These are phyloP conservation scores for Megatriorchis doriae DNA, from an alignment of 2,113 vertebrate genomes.

Conservation along the genomic window DNA sequence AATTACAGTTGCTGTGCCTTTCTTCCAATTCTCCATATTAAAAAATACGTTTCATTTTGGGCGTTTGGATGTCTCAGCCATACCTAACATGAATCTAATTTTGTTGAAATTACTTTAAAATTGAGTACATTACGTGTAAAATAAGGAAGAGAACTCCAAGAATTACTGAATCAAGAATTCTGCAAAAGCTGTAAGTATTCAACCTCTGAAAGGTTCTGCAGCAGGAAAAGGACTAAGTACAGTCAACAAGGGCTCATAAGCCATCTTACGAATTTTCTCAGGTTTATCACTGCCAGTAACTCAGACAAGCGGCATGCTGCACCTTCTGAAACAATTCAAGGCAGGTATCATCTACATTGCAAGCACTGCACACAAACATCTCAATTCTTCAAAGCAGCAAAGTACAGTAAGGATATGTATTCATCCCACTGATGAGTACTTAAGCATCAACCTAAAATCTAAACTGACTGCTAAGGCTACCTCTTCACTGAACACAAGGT, in stretches of 20 bases:
- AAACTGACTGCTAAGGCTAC: not conserved
- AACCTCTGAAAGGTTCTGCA: not conserved
- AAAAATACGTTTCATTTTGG: not conserved
- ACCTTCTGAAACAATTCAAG: not conserved
- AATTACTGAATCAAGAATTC: not conserved
- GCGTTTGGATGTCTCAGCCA: not conserved
- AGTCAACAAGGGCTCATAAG: not conserved
- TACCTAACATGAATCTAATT: not conserved
- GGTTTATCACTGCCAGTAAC: not conserved
- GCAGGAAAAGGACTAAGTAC: not conserved
- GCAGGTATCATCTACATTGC: not conserved
- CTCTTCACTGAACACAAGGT: not conserved
- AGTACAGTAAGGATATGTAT: not conserved
- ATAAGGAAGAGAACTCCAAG: not conserved
- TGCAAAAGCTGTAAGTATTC: not conserved
- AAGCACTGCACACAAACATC: not conserved
- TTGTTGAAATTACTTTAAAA: not conserved
- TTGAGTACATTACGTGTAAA: not conserved
- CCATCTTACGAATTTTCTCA: not conserved
- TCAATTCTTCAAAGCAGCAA: not conserved
- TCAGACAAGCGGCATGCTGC: rapidly evolving
- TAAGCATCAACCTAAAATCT: not conserved
- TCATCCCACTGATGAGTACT: not conserved
- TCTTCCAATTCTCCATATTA: not conserved
- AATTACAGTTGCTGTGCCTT: not conserved